Conservation (phyloP, 1,140 invertebrate genomes). For the Drosophila obscura region DNA sequence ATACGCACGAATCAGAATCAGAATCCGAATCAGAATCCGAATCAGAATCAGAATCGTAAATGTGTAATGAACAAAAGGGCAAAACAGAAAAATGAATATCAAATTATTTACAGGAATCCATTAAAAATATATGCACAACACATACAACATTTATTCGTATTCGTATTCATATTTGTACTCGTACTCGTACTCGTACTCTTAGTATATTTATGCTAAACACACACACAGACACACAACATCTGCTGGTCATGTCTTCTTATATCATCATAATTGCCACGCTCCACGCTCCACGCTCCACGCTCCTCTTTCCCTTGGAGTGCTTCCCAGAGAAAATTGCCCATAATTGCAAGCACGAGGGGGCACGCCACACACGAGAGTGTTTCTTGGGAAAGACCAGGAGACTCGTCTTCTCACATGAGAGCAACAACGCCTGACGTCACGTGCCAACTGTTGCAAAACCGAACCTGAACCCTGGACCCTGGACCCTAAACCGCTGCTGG, state of each 20-base stretch:
- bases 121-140: conserved; percentile 47
- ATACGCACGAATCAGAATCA: conserved; percentile 37
- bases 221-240: conserved; percentile 11
- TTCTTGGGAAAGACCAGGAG: conserved; percentile 57
- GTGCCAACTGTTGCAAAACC: conserved; percentile 46
- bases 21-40: too few species aligned
- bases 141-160: conserved; percentile 22
- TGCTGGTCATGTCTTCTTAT: conserved; percentile 57
- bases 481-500: not conserved
- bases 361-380: conserved; percentile 11
- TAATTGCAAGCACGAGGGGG: conserved; percentile 44
- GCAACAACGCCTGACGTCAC: conserved; percentile 57
- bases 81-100: conserved; percentile 19
- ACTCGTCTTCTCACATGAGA: conserved; percentile 1
- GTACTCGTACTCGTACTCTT: conserved; percentile 7
- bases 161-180: conserved; percentile 13
- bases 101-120: conserved; percentile 68
- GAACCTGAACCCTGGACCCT: not conserved
- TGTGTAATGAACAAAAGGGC: too few species aligned
- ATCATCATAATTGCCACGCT: conserved; percentile 37
- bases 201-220: conserved; percentile 33
- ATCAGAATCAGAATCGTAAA: not conserved
- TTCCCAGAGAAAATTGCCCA: conserved; percentile 47
- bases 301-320: not conserved
- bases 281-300: not conserved